Percentiles rank a stretch among this genome's conserved stretches.
Evolutionary conservation across 37 sponge, comb jelly and placozoan species (phyloP).

Genomic region (Geodia barretti): DNA sequence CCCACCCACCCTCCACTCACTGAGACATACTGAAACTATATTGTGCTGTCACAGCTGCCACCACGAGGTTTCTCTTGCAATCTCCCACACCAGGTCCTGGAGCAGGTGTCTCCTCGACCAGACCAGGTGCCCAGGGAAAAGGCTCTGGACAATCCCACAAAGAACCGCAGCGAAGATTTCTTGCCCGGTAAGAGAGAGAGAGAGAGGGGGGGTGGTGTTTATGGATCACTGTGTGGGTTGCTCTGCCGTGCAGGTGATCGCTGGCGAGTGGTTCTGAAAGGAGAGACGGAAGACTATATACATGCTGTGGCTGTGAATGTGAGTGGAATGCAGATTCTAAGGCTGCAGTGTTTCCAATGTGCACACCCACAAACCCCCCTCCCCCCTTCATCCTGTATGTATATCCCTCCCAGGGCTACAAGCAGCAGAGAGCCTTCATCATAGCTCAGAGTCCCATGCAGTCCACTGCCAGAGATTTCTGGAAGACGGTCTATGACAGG

Average conservation of each 20-base stretch:
- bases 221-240: background rate
- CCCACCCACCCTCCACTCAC: too few relatives aligned
- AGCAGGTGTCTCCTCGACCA: constrained; percentile 39
- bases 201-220: too few relatives aligned
- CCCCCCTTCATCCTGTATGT: background rate
- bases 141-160: constrained; percentile 20
- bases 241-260: constrained; percentile 30
- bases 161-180: constrained; percentile 22
- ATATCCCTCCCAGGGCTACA: constrained; percentile 60
- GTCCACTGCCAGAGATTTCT: constrained; percentile 58
- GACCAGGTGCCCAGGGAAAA: constrained; percentile 6
- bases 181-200: constrained; percentile 48
- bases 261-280: constrained; percentile 46
- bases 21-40: too few relatives aligned
- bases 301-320: constrained; percentile 57
- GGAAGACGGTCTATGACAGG: constrained; percentile 56
- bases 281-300: constrained; percentile 56
- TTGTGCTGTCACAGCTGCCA: too few relatives aligned
- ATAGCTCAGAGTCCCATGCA: constrained; percentile 71
- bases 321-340: background rate
- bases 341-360: background rate
- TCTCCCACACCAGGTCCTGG: constrained; percentile 20
- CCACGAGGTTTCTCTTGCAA: too few relatives aligned
- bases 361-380: background rate
- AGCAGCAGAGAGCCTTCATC: constrained; percentile 65